A percentile compares a stretch with the other conserved stretches of the same genome.
Evolutionary conservation across 2,113 vertebrate species (phyloP).

Genomic region (Apistogramma diplotaenia): DNA sequence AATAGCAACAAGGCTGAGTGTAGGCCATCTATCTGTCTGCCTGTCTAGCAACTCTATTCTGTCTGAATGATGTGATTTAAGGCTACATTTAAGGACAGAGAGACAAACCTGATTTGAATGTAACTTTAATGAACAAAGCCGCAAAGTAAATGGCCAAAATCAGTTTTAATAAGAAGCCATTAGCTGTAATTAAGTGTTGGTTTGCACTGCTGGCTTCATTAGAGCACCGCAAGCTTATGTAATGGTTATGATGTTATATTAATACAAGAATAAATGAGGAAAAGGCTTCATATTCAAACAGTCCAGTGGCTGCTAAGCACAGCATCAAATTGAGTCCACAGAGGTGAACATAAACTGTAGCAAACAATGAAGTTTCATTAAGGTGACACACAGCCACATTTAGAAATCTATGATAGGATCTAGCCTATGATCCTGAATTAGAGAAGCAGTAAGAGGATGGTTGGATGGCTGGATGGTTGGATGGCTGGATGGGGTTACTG

Average conservation of each 20-base stretch:
- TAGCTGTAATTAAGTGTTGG: not conserved
- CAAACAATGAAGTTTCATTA: slow-evolving; percentile 11
- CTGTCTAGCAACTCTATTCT: not conserved
- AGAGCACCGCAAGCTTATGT: not conserved
- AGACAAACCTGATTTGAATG: not conserved
- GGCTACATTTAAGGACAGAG: not conserved
- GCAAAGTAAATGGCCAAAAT: not conserved
- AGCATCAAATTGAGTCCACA: not conserved
- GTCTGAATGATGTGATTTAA: not conserved
- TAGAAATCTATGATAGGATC: not conserved
- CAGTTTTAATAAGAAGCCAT: not conserved
- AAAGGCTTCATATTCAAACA: not conserved
- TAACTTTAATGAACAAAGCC: not conserved
- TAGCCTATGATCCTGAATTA: too few relatives aligned
- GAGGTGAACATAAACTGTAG: not conserved
- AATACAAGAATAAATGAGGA: not conserved
- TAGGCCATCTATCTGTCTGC: not conserved
- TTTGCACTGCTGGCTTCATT: slow-evolving; percentile 5
- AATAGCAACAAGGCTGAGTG: not conserved
- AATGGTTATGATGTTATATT: not conserved
- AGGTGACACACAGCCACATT: not conserved
- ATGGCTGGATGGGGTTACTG: too few relatives aligned
- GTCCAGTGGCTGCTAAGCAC: not conserved
- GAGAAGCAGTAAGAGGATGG: too few relatives aligned
- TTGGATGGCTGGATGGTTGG: too few relatives aligned